Conservation (phyloP, 2,888 invertebrate species). For the Erebia aethiops region DNA sequence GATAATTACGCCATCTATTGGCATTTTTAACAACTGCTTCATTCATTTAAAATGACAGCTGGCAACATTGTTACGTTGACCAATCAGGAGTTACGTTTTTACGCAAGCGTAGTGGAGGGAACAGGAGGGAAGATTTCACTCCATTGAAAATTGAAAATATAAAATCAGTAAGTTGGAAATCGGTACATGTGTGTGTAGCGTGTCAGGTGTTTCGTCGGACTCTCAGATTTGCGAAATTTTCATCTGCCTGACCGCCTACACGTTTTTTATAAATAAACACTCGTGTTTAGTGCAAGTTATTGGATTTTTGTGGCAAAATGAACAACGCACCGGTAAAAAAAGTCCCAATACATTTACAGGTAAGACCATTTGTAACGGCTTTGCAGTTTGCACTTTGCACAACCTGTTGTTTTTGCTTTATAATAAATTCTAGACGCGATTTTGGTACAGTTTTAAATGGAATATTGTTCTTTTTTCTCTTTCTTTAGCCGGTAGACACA, state of each 20-base stretch:
- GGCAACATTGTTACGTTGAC: slow-evolving; percentile 24
- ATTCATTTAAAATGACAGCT: slow-evolving; percentile 7
- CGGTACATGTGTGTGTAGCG: slow-evolving; percentile 54
- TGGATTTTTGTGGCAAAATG: slow-evolving; percentile 77
- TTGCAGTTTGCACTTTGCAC: slow-evolving; percentile 30
- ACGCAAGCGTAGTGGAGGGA: slow-evolving; percentile 70
- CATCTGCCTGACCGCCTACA: slow-evolving; percentile 63
- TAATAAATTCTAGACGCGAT: slow-evolving; percentile 38
- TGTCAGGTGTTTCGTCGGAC: slow-evolving; percentile 36
- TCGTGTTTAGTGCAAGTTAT: slow-evolving; percentile 67
- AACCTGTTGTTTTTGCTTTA: slow-evolving; percentile 64
- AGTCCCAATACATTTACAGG: slow-evolving; percentile 96
- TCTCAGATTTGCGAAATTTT: slow-evolving; percentile 51
- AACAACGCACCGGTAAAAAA: slow-evolving; percentile 93
- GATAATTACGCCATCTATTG: slow-evolving; percentile 27
- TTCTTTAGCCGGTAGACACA: background rate
- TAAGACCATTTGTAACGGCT: slow-evolving; percentile 67
- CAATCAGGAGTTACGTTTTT: slow-evolving; percentile 46
- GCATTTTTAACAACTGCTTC: background rate
- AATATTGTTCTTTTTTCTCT: background rate
- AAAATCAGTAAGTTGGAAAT: slow-evolving; percentile 59
- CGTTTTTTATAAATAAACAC: slow-evolving; percentile 67
- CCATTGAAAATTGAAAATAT: slow-evolving; percentile 53
- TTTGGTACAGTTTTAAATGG: slow-evolving; percentile 8
- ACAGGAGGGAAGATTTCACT: slow-evolving; percentile 57